Evolutionary conservation across 1,140 invertebrate species (phyloP).

Genomic region (Scylla paramamosain): DNA sequence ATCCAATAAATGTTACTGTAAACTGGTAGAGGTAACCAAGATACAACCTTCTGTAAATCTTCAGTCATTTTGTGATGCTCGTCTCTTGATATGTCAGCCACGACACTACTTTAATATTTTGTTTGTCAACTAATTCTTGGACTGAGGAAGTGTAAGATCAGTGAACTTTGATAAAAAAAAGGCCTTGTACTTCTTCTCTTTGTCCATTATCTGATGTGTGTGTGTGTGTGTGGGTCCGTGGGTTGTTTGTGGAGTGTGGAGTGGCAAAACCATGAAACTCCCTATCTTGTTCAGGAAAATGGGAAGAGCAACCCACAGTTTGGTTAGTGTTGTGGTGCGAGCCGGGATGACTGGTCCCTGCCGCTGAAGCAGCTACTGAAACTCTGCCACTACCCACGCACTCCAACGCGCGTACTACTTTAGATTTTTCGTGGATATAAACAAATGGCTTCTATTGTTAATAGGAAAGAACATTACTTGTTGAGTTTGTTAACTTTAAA

Average conservation of each 20-base stretch:
- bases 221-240: conserved; percentile 69
- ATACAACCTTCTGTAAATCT: conserved; percentile 72
- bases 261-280: conserved; percentile 67
- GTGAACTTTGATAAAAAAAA: conserved; percentile 72
- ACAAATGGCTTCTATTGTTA: conserved; percentile 78
- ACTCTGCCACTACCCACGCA: conserved; percentile 74
- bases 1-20: conserved; percentile 77
- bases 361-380: conserved; percentile 70
- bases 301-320: conserved; percentile 64
- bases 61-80: conserved; percentile 77
- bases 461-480: conserved; percentile 78
- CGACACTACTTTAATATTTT: conserved; percentile 71
- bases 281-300: conserved; percentile 53
- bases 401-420: conserved; percentile 76
- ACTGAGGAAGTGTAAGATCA: conserved; percentile 76
- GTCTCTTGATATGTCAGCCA: conserved; percentile 76
- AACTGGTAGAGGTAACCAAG: conserved; percentile 75
- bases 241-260: conserved; percentile 71
- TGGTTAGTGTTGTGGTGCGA: conserved; percentile 66
- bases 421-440: conserved; percentile 78
- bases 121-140: conserved; percentile 74
- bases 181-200: conserved; percentile 77
- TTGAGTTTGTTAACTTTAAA: conserved; percentile 78
- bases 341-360: conserved; percentile 47
- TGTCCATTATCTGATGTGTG: conserved; percentile 76